A percentile compares a stretch with the other conserved stretches of the same genome.
Conservation (phyloP, 1,140 invertebrate species). For the Nautilus pompilius region DNA sequence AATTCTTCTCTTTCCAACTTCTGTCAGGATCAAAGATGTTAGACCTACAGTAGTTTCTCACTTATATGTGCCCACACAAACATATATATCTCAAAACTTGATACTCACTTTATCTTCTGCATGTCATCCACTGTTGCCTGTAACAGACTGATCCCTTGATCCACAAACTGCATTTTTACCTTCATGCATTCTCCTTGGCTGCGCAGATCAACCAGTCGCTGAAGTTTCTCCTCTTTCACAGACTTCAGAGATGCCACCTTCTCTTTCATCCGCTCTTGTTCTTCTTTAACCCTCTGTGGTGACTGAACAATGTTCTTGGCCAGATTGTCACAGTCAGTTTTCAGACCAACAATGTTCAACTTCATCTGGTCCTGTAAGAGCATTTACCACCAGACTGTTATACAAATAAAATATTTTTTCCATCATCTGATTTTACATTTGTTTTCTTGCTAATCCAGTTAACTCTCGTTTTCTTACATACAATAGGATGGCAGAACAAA, state of each 20-base stretch:
- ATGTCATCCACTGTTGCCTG: conserved; percentile 19
- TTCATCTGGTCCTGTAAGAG: conserved; percentile 25
- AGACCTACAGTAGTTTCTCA: neutral
- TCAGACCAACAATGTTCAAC: conserved; percentile 13
- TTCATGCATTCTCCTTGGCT: conserved; percentile 12
- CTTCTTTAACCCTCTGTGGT: conserved; percentile 28
- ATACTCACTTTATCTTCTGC: conserved; percentile 23
- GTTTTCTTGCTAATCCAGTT: too few species aligned
- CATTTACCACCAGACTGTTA: too few species aligned
- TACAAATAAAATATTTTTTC: too few species aligned
- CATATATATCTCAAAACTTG: neutral
- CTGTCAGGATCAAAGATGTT: neutral
- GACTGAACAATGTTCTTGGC: conserved; percentile 39
- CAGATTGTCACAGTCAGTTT: conserved; percentile 30
- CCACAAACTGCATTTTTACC: conserved; percentile 8
- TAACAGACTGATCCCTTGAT: conserved; percentile 22
- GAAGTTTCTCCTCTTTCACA: conserved; percentile 16
- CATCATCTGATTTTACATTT: too few species aligned
- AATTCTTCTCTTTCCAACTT: neutral
- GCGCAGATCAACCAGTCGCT: conserved; percentile 15
- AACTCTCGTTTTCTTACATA: too few species aligned
- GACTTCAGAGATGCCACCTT: conserved; percentile 18
- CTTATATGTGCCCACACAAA: neutral
- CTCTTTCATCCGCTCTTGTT: conserved; percentile 26
- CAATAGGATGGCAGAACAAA: too few species aligned